These are phyloP conservation scores for Trissolcus japonicus DNA, from an alignment of 2,888 invertebrate species.

Conservation along the genomic window DNA sequence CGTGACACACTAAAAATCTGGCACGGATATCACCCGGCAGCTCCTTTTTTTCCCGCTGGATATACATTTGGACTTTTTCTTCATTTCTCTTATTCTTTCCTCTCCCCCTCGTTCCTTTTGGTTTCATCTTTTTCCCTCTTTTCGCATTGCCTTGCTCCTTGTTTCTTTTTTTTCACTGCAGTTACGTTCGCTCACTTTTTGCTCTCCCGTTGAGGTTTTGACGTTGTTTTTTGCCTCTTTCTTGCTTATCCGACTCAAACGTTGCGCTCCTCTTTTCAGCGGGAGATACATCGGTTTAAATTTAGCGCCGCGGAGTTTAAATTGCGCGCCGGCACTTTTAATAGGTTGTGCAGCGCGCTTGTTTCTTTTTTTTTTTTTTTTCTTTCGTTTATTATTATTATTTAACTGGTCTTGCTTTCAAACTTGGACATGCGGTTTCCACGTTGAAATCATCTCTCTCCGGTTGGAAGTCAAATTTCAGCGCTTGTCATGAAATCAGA, in stretches of 20 bases:
- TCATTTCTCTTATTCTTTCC: constrained; percentile 5
- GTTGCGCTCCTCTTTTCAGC: constrained; percentile 40
- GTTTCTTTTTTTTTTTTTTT: background rate
- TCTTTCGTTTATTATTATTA: background rate
- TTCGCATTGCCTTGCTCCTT: background rate
- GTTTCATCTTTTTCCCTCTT: background rate
- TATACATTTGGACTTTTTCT: background rate
- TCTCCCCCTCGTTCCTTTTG: background rate
- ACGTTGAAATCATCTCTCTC: no score
- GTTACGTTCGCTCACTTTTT: background rate
- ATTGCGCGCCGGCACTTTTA: constrained; percentile 44
- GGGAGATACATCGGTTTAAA: constrained; percentile 43
- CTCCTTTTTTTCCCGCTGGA: no score
- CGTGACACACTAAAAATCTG: constrained; percentile 35
- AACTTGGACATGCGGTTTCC: no score
- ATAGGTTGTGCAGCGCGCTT: constrained; percentile 12
- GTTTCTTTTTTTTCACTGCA: background rate
- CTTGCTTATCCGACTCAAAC: background rate
- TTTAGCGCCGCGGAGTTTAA: constrained; percentile 50
- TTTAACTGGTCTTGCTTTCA: no score
- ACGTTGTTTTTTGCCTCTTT: no score
- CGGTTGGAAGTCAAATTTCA: no score
- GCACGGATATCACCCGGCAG: constrained; percentile 30
- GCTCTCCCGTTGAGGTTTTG: constrained; percentile 3
- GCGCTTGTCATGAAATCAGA: no score